phyloP scores from a whole-genome alignment of 2,797 vertebrate species.

The Tarsius wallacei region DNA sequence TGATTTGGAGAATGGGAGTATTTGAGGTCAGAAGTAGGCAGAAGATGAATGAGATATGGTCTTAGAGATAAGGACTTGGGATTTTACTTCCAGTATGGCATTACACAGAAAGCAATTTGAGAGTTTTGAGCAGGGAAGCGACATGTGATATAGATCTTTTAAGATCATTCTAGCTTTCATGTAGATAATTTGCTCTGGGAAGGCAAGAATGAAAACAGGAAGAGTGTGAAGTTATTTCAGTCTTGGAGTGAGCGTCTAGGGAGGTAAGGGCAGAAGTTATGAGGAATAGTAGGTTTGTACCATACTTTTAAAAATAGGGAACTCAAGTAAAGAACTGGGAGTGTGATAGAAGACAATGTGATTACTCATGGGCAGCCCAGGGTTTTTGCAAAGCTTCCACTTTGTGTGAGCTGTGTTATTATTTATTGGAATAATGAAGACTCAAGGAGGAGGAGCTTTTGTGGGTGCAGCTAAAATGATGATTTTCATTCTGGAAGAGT shows the following conservation, averaged over 20 bases:
- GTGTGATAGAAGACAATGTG: background rate
- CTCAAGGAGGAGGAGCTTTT: background rate
- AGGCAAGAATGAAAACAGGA: background rate
- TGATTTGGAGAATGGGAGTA: background rate
- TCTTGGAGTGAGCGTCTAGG: background rate
- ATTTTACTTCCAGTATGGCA: slow-evolving; percentile 5
- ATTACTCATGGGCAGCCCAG: background rate
- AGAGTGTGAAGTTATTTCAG: background rate
- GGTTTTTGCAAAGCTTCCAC: background rate
- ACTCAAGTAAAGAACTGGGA: background rate
- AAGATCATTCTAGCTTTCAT: background rate
- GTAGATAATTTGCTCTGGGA: slow-evolving; percentile 7
- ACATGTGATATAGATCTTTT: background rate
- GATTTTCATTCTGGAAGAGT: background rate
- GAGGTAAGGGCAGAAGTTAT: background rate
- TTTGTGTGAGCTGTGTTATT: background rate
- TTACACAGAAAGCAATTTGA: background rate
- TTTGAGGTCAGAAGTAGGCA: background rate
- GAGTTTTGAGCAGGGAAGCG: background rate
- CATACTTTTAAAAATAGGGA: background rate
- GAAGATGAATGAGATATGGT: background rate
- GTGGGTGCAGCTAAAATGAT: background rate
- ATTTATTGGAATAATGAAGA: background rate
- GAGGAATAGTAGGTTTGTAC: background rate
- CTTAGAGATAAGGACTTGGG: background rate